Evolutionary conservation across 2,888 invertebrate genomes (phyloP), one percentile per base, ranked within the genome.

Genomic region (Drosophila paracracens): DNA sequence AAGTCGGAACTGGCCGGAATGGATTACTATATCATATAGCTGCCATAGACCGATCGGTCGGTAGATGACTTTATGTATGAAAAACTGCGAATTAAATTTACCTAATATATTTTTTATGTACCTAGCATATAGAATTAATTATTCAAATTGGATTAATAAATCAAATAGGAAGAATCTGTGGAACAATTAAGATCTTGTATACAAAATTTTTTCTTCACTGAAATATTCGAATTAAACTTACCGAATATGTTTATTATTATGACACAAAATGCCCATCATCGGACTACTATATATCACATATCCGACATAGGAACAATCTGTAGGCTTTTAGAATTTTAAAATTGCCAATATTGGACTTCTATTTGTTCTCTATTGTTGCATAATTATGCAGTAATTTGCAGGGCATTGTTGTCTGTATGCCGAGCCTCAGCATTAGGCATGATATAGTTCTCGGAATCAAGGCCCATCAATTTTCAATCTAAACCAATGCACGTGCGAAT

Each of bases 401-500:
- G 53, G n/a, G 63, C 40, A 79, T 69, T 79, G 60, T 75, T 50
- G 31, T 1, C 51, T 40, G 40, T 71, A 16, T 62, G n/a, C n/a
- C 13, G 1, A 29, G 33, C 36, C 54, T 58, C 59, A 74, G 40
- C 52, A 66, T 63, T 69, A 53, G 57, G 33, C 60, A 40, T 71
- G 50, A 66, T 62, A 27, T 40, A 54, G 52, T 81, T 84, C 81
- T 38, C 35, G 21, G 81, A 88, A 83, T 70, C 38, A 52, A 57
- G 43, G 54, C 59, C 71, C 84, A 82, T 83, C 82, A 70, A 53
- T 65, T 76, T 81, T 65, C 61, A 81, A 86, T 80, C 74, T 67
- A 74, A 86, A 78, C 58, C 84, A 75, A 76, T 87, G 80, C 87
- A 88, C 89, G 89, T 87, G 89, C 87, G 88, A 87, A 87, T 87